Percentiles rank a stretch among this genome's conserved stretches.
Conservation (phyloP, 2,888 invertebrate species). For the Stenodera caucasica region DNA sequence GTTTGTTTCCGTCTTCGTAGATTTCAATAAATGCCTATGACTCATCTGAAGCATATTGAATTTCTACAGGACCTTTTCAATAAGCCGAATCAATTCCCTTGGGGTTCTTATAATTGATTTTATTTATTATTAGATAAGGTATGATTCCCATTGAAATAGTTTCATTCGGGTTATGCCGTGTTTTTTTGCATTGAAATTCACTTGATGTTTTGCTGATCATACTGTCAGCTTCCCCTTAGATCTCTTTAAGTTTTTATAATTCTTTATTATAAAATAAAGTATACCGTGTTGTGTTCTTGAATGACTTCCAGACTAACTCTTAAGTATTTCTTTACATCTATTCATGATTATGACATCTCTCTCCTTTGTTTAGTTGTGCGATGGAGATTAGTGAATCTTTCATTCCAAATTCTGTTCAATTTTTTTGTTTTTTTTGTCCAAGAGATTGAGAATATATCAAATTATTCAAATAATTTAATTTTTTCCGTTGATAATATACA, state of each 20-base stretch:
- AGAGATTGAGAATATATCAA: not conserved
- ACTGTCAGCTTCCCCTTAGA: no score
- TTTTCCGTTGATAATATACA: no score
- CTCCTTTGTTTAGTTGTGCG: not conserved
- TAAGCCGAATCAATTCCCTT: not conserved
- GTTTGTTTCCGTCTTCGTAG: slow-evolving; percentile 16
- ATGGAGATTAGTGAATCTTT: not conserved
- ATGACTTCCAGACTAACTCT: not conserved
- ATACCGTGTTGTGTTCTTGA: not conserved
- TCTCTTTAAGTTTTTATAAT: no score
- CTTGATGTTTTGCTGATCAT: not conserved
- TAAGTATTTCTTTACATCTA: not conserved
- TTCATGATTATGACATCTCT: not conserved
- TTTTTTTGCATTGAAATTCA: not conserved
- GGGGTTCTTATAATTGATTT: not conserved
- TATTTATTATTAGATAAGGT: not conserved
- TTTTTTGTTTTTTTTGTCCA: not conserved
- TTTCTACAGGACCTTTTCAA: not conserved
- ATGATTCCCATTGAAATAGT: not conserved
- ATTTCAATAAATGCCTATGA: slow-evolving; percentile 24
- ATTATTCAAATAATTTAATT: not conserved
- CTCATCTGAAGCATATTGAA: slow-evolving; percentile 24
- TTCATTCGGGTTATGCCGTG: not conserved
- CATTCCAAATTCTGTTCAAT: not conserved
- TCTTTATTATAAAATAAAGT: not conserved